Base-by-base conservation (phyloP, 2,888 invertebrate species). In the Melipona bicolor region DNA sequence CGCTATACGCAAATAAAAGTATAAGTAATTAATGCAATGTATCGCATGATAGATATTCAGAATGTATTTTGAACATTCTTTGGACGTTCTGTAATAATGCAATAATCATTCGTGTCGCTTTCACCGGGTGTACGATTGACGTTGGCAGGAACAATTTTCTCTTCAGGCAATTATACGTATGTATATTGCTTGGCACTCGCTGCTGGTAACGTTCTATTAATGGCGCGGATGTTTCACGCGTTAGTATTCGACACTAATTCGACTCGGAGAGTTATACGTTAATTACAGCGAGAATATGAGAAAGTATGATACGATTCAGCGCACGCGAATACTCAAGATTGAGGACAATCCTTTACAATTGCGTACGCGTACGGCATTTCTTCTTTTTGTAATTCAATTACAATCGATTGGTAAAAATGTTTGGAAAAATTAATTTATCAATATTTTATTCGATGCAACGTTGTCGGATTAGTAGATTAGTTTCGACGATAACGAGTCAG, bases 191-290 rank as follows among this genome's bases (percentile, higher is more conserved):
- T 64, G 79, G 68, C 79, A 77, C 67, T 61, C 52, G 77, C 56
- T 56, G 52, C 49, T 67, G 73, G 50, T 64, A 78, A 64, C 74
- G 56, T 65, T 32, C 56, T 52, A 64, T 69, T 13, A 59, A 78
- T 75, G 56, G 52, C 15, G 17, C 32, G 36, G 64, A 80, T 52
- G 59, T 77, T 71, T 75, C 52, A 32, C 61, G 36, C 49, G 62
- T 74, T 77, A 76, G 49, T 72, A 61, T 75, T 61, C 67, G 59
- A 62, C 49, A 68, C 76, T 86, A 80, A 86, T 65, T 27, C 27
- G 75, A 32, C 36, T 70, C 54, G 50, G 43, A n/a, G 32, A 49
- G 32, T 19, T 67, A 49, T 67, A 49, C 49, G 67, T 43, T 67
- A 24, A 67, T 67, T 24, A 6, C 9, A 24, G 24, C 1, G 24